Conservation (phyloP, 2,888 invertebrate species). For the Maniola hyperantus region DNA sequence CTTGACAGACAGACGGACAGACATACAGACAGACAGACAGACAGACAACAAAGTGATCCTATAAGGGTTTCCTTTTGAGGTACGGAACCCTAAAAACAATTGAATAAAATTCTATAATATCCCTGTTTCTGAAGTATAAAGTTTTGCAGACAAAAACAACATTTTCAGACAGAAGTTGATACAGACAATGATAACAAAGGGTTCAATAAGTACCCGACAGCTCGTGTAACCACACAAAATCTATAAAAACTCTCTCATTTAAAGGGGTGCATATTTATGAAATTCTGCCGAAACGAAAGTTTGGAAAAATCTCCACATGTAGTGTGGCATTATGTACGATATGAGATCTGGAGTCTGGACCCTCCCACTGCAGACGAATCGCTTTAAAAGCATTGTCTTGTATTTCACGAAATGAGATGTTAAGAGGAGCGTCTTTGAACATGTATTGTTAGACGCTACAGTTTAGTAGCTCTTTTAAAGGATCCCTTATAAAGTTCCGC, state of each 20-base stretch:
- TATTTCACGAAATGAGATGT: slow-evolving; percentile 55
- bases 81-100: neutral
- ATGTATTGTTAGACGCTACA: slow-evolving; percentile 44
- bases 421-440: slow-evolving; percentile 45
- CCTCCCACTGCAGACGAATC: slow-evolving; percentile 64
- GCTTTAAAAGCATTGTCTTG: slow-evolving; percentile 80
- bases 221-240: slow-evolving; percentile 37
- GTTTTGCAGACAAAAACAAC: neutral
- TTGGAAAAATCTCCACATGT: slow-evolving; percentile 49
- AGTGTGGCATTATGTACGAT: slow-evolving; percentile 52
- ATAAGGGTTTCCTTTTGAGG: too few species aligned
- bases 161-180: neutral
- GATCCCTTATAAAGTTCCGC: slow-evolving; percentile 26
- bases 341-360: slow-evolving; percentile 58
- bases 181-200: slow-evolving; percentile 33
- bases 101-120: neutral
- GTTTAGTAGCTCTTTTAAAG: slow-evolving; percentile 39
- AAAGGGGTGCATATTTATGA: slow-evolving; percentile 51
- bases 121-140: neutral
- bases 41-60: too few species aligned
- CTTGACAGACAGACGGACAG: too few species aligned
- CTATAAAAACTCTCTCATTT: slow-evolving; percentile 39
- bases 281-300: slow-evolving; percentile 49
- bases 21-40: too few species aligned
- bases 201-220: slow-evolving; percentile 35